phyloP scores from a whole-genome alignment of 2,888 invertebrate species.

The Blastobasis adustella region DNA sequence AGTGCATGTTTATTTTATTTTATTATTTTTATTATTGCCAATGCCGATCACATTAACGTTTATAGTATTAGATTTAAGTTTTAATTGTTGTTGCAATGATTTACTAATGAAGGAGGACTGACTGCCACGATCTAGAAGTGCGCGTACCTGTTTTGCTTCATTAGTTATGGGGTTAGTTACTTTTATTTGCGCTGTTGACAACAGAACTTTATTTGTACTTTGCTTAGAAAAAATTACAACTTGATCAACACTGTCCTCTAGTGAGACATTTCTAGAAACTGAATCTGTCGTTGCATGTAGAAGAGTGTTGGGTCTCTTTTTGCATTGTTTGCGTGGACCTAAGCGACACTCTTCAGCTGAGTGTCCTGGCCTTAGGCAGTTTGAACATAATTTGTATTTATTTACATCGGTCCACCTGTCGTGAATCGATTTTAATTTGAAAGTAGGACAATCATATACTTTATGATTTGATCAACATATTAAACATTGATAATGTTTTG shows the following conservation, averaged over 20 bases:
- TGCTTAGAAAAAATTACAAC: not conserved
- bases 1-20: constrained; percentile 10
- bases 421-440: too few relatives aligned
- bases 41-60: constrained; percentile 14
- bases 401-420: too few relatives aligned
- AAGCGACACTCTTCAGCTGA: constrained; percentile 14
- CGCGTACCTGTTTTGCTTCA: constrained; percentile 3
- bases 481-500: too few relatives aligned
- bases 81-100: constrained; percentile 6
- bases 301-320: constrained; percentile 16
- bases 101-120: constrained; percentile 9
- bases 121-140: constrained; percentile 10
- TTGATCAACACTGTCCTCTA: not conserved
- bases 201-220: constrained; percentile 1
- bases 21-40: constrained; percentile 9
- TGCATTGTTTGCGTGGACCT: constrained; percentile 19
- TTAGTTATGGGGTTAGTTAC: constrained; percentile 12
- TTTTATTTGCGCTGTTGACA: constrained; percentile 12
- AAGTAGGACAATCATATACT: too few relatives aligned
- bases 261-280: not conserved
- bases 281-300: constrained; percentile 11
- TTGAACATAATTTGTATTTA: constrained; percentile 16
- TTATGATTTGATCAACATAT: too few relatives aligned
- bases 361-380: constrained; percentile 19
- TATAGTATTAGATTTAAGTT: constrained; percentile 2